phyloP scores from a whole-genome alignment of 2,797 vertebrate species.

The Chelonia mydas region DNA sequence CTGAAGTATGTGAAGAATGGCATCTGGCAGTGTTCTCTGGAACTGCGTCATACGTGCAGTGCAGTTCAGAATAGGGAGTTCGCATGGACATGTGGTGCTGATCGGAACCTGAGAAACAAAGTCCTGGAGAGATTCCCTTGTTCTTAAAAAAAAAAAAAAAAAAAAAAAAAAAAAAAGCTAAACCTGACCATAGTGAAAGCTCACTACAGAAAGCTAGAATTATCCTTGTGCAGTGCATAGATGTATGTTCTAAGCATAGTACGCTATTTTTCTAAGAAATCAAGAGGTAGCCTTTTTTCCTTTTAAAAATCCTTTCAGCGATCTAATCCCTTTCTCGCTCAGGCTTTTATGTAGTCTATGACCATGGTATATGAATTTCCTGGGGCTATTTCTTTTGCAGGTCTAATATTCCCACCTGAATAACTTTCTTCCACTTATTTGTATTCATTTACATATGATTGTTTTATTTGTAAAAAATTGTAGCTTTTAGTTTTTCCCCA shows the following conservation, averaged over 20 bases:
- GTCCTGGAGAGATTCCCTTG: not conserved
- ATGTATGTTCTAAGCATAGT: not conserved
- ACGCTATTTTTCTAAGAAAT: fast-evolving
- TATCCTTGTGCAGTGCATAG: not conserved
- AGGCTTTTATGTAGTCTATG: not conserved
- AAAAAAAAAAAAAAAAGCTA: too few species aligned
- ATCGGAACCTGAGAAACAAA: not conserved
- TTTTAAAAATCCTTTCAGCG: not conserved
- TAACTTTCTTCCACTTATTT: not conserved
- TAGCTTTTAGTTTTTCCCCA: conserved; percentile 43
- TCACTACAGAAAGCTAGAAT: not conserved
- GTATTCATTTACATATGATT: not conserved
- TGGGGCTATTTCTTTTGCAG: fast-evolving
- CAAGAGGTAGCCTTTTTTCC: not conserved
- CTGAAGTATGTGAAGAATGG: conserved; percentile 69
- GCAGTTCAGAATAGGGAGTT: not conserved
- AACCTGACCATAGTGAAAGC: fast-evolving
- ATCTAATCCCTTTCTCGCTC: not conserved
- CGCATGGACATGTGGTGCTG: not conserved
- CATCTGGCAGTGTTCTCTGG: conserved; percentile 30
- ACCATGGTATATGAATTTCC: not conserved
- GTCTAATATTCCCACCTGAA: conserved; percentile 8
- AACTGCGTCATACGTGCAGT: conserved; percentile 36
- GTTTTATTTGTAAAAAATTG: not conserved
- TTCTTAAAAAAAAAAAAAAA: not conserved